Evolutionary conservation across 2,113 vertebrate species (phyloP).

Genomic region (Halcyon malimbica): DNA sequence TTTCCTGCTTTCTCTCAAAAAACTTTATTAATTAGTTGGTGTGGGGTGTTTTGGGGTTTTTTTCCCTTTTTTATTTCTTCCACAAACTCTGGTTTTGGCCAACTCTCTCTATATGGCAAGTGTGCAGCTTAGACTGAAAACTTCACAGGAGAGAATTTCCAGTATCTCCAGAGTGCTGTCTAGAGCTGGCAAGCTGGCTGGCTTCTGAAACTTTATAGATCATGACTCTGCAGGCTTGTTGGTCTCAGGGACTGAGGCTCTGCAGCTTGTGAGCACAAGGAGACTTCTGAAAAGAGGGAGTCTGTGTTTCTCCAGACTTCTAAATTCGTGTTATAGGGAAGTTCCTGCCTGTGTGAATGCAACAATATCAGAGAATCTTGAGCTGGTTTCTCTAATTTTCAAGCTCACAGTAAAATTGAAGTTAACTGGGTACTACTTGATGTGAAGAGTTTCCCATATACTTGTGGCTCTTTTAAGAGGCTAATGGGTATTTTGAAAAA

Average conservation of each 20-base stretch:
- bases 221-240: background rate
- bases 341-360: background rate
- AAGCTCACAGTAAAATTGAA: background rate
- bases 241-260: accelerated
- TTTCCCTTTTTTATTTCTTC: background rate
- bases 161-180: background rate
- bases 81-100: background rate
- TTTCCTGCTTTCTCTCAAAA: background rate
- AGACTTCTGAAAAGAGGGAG: background rate
- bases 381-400: background rate
- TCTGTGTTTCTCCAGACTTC: background rate
- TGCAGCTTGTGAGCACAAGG: background rate
- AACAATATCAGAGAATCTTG: background rate
- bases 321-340: background rate
- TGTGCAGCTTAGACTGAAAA: background rate
- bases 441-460: background rate
- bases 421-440: background rate
- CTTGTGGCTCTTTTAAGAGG: background rate
- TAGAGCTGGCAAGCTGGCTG: background rate
- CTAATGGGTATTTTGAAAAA: background rate
- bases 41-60: background rate
- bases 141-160: background rate
- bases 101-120: background rate
- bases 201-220: background rate
- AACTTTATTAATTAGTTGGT: background rate